Evolutionary conservation across 2,797 vertebrate species (phyloP), one percentile per base, ranked within the genome.

Genomic region (Moxostoma hubbsi): DNA sequence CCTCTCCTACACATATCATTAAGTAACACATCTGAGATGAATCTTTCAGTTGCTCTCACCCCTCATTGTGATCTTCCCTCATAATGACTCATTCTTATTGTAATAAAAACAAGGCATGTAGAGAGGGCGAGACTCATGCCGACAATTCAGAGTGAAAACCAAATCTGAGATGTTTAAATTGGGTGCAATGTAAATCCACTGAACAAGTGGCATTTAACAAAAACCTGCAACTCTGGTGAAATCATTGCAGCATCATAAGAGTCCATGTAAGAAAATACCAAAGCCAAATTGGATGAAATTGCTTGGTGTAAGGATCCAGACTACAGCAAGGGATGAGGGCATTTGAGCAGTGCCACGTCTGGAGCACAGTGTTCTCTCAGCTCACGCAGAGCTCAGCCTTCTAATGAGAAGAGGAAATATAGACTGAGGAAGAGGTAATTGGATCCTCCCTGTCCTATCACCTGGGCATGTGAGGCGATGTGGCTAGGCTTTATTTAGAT

Each of bases 401-500:
- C 67, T 80, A 83, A 83, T 83, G 77, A 80, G 77, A 75, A 51
- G 16, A 80, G 67, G 62, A 77, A 62, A 77, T n/a, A 68, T 43
- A 68, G 55, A 66, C 67, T 15, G 67, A 82, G 77, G 62, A 76
- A 76, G 77, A 66, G 77, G 82, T 80, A 83, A 80, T 76, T 83
- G 77, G 82, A 80, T 76, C 54, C 65, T 76, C 77, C 77, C 82
- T 57, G 73, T 80, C 61, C 62, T 73, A 63, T 45, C 18, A 55
- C 18, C 73, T 63, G 55, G 74, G 73, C 82, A 62, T 63, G 62
- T 24, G 24, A 67, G 67, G 81, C 54, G 50, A 63, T 79, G 71
- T 64, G 72, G 55, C 76, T 80, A 73, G 46, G 73, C 77, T 80
- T 83, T 83, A 83, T 80, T 75, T 80, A 83, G 82, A 72, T 70